These are phyloP conservation scores for Pecten maximus DNA, from an alignment of 2,888 invertebrate species.

Conservation along the genomic window DNA sequence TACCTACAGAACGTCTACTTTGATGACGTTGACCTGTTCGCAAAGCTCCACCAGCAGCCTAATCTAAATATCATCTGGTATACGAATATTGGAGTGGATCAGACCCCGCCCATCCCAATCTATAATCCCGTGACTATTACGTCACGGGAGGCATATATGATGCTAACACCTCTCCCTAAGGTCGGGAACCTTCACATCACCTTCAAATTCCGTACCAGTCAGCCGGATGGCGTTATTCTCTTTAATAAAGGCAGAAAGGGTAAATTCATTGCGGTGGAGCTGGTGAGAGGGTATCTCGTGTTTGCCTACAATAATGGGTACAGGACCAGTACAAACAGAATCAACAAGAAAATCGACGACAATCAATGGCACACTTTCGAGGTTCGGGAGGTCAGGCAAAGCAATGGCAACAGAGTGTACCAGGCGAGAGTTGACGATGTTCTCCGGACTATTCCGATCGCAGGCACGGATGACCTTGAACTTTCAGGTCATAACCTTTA, in stretches of 20 bases:
- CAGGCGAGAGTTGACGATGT: constrained; percentile 66
- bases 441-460: constrained; percentile 59
- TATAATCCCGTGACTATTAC: constrained; percentile 71
- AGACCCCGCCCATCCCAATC: constrained; percentile 57
- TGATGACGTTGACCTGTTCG: constrained; percentile 68
- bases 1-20: constrained; percentile 74
- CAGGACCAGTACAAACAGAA: constrained; percentile 55
- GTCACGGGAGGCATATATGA: constrained; percentile 61
- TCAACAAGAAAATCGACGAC: constrained; percentile 66
- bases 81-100: constrained; percentile 49
- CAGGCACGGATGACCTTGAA: constrained; percentile 60
- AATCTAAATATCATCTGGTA: constrained; percentile 60
- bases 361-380: constrained; percentile 76
- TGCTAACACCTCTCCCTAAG: constrained; percentile 63
- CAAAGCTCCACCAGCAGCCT: constrained; percentile 50
- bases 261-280: constrained; percentile 76
- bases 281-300: constrained; percentile 75
- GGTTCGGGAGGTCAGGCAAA: constrained; percentile 50
- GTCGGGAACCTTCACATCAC: constrained; percentile 65
- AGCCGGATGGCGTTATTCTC: constrained; percentile 73
- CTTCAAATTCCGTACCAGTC: constrained; percentile 76
- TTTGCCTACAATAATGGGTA: constrained; percentile 76
- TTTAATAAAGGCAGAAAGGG: constrained; percentile 69
- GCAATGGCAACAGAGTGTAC: constrained; percentile 64
- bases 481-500: constrained; percentile 64